These are phyloP conservation scores for Lagopus muta DNA, from an alignment of 2,113 vertebrate species.

Conservation along the genomic window DNA sequence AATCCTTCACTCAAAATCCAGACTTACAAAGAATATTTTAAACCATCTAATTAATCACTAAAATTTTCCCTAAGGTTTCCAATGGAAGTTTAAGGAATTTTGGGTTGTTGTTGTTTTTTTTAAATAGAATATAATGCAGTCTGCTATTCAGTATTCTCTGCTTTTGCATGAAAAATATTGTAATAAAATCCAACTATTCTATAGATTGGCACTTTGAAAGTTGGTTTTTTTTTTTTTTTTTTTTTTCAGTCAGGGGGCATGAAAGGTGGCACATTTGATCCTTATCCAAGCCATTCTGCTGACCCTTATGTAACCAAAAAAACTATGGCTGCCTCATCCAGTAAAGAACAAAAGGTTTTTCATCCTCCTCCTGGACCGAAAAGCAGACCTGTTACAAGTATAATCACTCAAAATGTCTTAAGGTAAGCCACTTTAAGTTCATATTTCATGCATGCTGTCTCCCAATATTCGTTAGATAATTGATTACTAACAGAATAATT, in stretches of 20 bases:
- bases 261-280: conserved; percentile 88
- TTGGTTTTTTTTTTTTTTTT: background rate
- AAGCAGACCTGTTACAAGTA: conserved; percentile 82
- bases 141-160: background rate
- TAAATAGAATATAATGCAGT: background rate
- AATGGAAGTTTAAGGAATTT: background rate
- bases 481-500: background rate
- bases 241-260: conserved; percentile 80
- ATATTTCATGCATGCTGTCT: background rate
- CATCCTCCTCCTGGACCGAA: conserved; percentile 80
- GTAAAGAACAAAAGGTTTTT: conserved; percentile 74
- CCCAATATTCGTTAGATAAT: background rate
- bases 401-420: conserved; percentile 80
- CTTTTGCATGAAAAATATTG: background rate
- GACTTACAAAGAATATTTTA: background rate
- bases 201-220: background rate
- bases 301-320: conserved; percentile 70
- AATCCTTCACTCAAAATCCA: background rate
- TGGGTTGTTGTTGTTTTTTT: background rate
- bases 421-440: conserved; percentile 72
- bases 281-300: conserved; percentile 80
- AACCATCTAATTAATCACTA: background rate
- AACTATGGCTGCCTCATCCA: background rate
- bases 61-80: background rate
- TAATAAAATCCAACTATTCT: background rate